These are phyloP conservation scores for Aurelia sp. DNA, from an alignment of 30 jellyfish, hydroid and myxozoan species.

Conservation along the genomic window DNA sequence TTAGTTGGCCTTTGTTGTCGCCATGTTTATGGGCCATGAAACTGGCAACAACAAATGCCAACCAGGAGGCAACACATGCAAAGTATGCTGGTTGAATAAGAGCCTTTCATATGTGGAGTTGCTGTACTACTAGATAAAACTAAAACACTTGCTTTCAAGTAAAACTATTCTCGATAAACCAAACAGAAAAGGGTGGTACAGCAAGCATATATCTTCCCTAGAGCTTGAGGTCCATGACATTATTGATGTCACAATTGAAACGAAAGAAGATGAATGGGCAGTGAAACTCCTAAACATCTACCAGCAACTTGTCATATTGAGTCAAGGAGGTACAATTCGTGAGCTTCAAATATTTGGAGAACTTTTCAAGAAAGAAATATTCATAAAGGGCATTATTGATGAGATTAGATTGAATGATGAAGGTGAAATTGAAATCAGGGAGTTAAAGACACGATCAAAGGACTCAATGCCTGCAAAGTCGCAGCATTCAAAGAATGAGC, in stretches of 20 bases:
- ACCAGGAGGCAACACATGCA: no score
- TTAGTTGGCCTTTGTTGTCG: no score
- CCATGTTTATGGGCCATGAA: no score
- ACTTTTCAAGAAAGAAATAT: constrained; percentile 15
- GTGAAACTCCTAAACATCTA: constrained; percentile 30
- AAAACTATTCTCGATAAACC: no score
- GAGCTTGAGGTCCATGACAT: constrained; percentile 75
- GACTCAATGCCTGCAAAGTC: constrained; percentile 27
- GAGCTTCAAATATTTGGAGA: constrained; percentile 61
- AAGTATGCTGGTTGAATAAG: no score
- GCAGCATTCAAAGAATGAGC: constrained; percentile 31
- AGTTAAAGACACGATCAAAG: constrained; percentile 50
- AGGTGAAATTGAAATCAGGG: constrained; percentile 26
- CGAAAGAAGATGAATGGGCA: constrained; percentile 75
- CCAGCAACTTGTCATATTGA: constrained; percentile 38
- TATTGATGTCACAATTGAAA: constrained; percentile 5
- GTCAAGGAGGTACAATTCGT: constrained; percentile 43
- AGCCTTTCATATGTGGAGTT: no score
- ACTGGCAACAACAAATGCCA: no score
- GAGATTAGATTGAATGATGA: constrained; percentile 24
- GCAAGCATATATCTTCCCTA: background rate
- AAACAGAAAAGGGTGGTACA: no score
- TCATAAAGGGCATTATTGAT: constrained; percentile 57
- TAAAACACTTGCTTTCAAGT: no score
- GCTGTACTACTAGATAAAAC: no score